Evolutionary conservation across 2,797 vertebrate genomes (phyloP), one percentile per base, ranked within the genome.

Genomic region (Eptatretus atami): DNA sequence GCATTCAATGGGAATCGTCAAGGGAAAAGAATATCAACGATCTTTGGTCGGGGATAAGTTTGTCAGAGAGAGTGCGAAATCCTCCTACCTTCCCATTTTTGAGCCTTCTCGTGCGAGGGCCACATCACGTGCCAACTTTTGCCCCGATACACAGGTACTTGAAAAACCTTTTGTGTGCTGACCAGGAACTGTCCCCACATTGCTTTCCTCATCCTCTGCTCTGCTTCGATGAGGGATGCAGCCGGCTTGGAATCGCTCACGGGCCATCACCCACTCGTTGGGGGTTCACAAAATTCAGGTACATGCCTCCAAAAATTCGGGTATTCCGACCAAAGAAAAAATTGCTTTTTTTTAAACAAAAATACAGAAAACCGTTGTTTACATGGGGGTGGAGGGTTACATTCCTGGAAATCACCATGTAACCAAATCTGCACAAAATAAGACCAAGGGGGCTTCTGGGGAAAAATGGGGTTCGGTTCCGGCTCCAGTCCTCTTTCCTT

Each of bases 161-260:
- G 72, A 98, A 98, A 72, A 98, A 98, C 66, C 92, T 78, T 73
- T 98, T 90, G 69, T 98, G 92, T 13, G 92, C 87, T 1, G 92
- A 98, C 92, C 92, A 98, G 73, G n/a, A 98, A 98, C 74, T 98
- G 92, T 25, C 92, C 92, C 92, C 90, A 98, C 92, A 98, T 98
- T 13, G 92, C 95, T 68, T 96, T 96, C 60, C 94, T 96, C 92
- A 98, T 98, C 8, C 92, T 77, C 3, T 93, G 90, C 63, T 98
- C 92, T 0, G 92, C 92, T 3, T 98, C 92, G 67, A 98, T 96
- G 66, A 98, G 77, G 67, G 86, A 84, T 0, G 90, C 92, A 0
- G 92, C 85, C 70, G 82, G n/a, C 81, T 71, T 98, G 90, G 69
- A 98, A 96, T 68, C 83, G 80, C 71, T 96, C 90, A 15, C 92